Percentiles rank a stretch among this genome's conserved stretches.
phyloP scores from a whole-genome alignment of 2,888 invertebrate species.

The Chorisops tibialis region DNA sequence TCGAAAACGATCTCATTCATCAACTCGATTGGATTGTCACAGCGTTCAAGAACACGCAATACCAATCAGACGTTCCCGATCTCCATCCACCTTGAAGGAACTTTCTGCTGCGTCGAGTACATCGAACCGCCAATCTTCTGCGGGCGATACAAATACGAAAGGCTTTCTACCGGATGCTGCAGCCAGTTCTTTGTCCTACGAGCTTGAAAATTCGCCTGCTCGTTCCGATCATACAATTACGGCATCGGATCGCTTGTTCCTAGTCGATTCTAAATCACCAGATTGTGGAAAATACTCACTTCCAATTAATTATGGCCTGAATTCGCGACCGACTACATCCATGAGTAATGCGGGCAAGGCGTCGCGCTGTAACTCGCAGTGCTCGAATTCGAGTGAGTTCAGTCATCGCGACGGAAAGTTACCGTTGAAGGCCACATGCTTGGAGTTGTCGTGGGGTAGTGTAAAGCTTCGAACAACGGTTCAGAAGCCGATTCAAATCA shows the following conservation, averaged over 20 bases:
- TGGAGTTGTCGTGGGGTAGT: constrained; percentile 60
- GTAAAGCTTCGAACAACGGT: constrained; percentile 56
- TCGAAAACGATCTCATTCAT: constrained; percentile 21
- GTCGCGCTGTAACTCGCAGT: constrained; percentile 45
- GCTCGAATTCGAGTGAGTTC: constrained; percentile 48
- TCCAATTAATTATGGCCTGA: constrained; percentile 34
- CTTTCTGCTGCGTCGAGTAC: neutral
- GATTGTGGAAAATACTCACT: constrained; percentile 39
- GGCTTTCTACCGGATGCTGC: constrained; percentile 32
- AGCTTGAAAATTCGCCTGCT: neutral
- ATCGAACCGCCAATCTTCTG: constrained; percentile 1
- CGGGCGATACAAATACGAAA: too few relatives aligned
- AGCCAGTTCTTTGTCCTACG: constrained; percentile 17
- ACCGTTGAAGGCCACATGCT: constrained; percentile 58
- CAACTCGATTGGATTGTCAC: neutral
- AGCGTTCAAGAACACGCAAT: neutral
- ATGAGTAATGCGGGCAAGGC: constrained; percentile 13
- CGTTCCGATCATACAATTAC: constrained; percentile 18
- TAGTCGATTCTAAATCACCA: constrained; percentile 37
- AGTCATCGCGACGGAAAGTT: constrained; percentile 49
- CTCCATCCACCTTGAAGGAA: constrained; percentile 9
- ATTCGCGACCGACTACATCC: constrained; percentile 20
- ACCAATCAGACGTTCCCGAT: constrained; percentile 4
- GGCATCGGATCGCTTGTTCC: constrained; percentile 17
- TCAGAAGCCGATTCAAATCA: constrained; percentile 56